Evolutionary conservation across 2,888 invertebrate genomes (phyloP), one percentile per base, ranked within the genome.

Genomic region (Trachelus troglodyta): DNA sequence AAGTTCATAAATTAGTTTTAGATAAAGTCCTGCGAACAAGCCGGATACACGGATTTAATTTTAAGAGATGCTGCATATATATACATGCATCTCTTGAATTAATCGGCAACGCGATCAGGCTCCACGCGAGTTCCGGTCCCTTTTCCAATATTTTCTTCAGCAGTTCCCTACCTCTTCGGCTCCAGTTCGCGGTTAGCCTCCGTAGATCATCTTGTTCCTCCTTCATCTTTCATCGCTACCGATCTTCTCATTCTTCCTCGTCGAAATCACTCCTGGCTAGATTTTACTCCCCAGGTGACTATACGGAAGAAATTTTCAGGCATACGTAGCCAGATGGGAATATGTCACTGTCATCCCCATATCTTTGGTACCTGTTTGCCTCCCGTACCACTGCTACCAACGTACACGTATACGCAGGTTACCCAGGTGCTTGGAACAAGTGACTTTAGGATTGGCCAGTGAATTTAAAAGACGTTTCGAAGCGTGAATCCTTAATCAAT

Each of bases 11-110:
- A 71, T 71, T 71, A 71, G 34, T 71, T 71, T 31, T 78, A 74
- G 84, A 84, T 84, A 82, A 79, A 85, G 80, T 78, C 85, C 76
- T 69, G 76, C 71, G 71, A 31, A 11, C 71, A 4, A 31, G 71
- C 56, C 56, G 56, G 56, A 56, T 23, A 71, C 71, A 71, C 31
- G 33, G 71, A 33, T 71, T 71, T 23, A 30, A 71, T 71, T 71
- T 71, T 71, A 71, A 34, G 71, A 71, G 31, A 71, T 34, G 71
- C 33, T 30, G 12, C 4, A 30, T 11, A 4, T 30, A 33, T 23
- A 6, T 6, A 40, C 1, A 40, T 40, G 40, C 40, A 40, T 40
- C 40, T 40, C 40, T 40, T 15, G 15, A 40, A 40, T 40, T 40
- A 15, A 40, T 40, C 15, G 0, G 40, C 40, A 40, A 6, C 15